A percentile compares a stretch with the other conserved stretches of the same genome.
Evolutionary conservation across 92 coral and sea anemone genomes (phyloP).

Genomic region (Metridium senile): DNA sequence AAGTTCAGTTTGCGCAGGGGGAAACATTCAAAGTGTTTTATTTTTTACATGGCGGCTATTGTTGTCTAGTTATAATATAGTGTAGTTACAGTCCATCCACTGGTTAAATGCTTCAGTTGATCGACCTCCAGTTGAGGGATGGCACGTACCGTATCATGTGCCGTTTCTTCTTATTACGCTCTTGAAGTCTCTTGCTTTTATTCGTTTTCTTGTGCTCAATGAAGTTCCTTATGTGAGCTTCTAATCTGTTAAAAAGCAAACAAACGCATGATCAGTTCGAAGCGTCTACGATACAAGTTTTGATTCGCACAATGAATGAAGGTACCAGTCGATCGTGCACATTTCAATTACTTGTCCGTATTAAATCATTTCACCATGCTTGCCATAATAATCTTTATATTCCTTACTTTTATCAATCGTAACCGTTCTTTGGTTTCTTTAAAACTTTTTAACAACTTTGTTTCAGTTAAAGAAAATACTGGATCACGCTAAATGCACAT

Average conservation of each 20-base stretch:
- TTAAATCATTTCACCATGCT: not conserved
- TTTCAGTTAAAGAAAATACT: conserved; percentile 19
- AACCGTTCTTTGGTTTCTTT: not conserved
- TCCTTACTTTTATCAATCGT: conserved; percentile 4
- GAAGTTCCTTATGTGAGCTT: not conserved
- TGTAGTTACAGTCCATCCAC: not conserved
- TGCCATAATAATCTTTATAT: not conserved
- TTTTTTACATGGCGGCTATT: not conserved
- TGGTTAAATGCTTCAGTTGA: not conserved
- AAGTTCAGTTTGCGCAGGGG: not conserved
- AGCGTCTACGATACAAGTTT: conserved; percentile 4
- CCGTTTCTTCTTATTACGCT: not conserved
- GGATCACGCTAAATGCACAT: conserved; percentile 11
- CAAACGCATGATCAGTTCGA: not conserved
- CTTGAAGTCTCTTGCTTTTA: conserved; percentile 2
- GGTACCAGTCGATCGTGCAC: conserved; percentile 8
- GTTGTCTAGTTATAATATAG: not conserved
- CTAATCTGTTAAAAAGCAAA: conserved; percentile 1
- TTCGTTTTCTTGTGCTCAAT: not conserved
- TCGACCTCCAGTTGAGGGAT: conserved; percentile 6
- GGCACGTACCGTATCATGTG: not conserved
- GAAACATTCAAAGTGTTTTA: not conserved
- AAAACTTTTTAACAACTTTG: conserved; percentile 11
- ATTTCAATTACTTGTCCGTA: not conserved
- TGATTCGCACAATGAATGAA: conserved; percentile 8